These are phyloP conservation scores for Syrmaticus mikado DNA, from an alignment of 2,113 vertebrate genomes.

Conservation along the genomic window DNA sequence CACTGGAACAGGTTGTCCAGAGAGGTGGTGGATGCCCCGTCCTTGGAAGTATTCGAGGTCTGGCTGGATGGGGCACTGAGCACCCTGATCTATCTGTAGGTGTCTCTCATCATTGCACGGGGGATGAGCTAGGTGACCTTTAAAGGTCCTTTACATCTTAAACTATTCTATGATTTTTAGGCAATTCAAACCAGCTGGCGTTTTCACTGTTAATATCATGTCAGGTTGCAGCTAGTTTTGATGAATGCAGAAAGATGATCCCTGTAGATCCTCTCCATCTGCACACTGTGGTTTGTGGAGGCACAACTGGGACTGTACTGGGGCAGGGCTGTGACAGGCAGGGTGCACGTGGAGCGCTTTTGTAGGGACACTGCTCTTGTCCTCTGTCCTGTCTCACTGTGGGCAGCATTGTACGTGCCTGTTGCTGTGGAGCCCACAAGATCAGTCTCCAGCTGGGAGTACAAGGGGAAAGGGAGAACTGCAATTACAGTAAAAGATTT, in stretches of 20 bases:
- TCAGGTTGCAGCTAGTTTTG: neutral
- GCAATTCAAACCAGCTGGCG: neutral
- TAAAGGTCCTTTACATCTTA: too few species aligned
- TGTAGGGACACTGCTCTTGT: neutral
- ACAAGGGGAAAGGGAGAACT: neutral
- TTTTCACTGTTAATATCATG: neutral
- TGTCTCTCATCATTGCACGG: too few species aligned
- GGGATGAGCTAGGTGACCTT: too few species aligned
- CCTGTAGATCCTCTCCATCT: neutral
- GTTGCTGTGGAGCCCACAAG: neutral
- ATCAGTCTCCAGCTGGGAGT: neutral
- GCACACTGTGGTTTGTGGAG: neutral
- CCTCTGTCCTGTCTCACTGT: neutral
- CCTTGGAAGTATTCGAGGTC: too few species aligned
- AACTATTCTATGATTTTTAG: neutral
- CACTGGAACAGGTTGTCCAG: too few species aligned
- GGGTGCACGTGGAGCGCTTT: neutral
- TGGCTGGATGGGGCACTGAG: too few species aligned
- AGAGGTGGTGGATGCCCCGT: too few species aligned
- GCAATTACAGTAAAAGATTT: neutral
- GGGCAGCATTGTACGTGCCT: neutral
- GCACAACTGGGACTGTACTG: fast-evolving
- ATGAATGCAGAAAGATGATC: neutral
- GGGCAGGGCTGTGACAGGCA: neutral
- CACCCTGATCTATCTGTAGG: too few species aligned